Evolutionary conservation across 2,797 vertebrate species (phyloP).

Genomic region (Carcharodon carcharias): DNA sequence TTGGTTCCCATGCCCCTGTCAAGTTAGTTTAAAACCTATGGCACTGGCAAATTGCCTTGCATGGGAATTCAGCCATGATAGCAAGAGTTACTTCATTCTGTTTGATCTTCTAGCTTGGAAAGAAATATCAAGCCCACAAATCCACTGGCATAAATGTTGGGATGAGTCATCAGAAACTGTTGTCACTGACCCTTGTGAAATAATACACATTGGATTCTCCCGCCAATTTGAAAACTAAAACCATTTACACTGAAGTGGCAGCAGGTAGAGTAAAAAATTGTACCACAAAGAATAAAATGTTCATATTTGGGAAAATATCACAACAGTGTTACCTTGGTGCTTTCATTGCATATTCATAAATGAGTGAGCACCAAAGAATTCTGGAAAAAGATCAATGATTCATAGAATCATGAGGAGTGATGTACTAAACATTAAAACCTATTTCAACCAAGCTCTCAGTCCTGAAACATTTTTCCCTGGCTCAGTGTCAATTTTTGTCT

Average conservation of each 20-base stretch:
- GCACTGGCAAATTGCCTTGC: too few species aligned
- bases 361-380: not conserved
- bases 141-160: not conserved
- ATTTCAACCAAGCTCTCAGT: not conserved
- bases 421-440: not conserved
- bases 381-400: not conserved
- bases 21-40: too few species aligned
- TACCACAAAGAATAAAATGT: not conserved
- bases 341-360: not conserved
- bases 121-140: not conserved
- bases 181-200: not conserved
- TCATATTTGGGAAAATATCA: not conserved
- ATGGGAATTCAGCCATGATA: not conserved
- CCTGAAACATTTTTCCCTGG: not conserved
- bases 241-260: not conserved
- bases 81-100: not conserved
- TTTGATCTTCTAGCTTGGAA: not conserved
- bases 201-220: not conserved
- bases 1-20: too few species aligned
- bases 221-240: not conserved
- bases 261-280: not conserved
- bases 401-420: not conserved
- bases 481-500: not conserved
- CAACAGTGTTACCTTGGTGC: not conserved
- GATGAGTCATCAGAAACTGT: not conserved